Base-by-base conservation (phyloP, 2,113 vertebrate species). In the Carassius carassius region DNA sequence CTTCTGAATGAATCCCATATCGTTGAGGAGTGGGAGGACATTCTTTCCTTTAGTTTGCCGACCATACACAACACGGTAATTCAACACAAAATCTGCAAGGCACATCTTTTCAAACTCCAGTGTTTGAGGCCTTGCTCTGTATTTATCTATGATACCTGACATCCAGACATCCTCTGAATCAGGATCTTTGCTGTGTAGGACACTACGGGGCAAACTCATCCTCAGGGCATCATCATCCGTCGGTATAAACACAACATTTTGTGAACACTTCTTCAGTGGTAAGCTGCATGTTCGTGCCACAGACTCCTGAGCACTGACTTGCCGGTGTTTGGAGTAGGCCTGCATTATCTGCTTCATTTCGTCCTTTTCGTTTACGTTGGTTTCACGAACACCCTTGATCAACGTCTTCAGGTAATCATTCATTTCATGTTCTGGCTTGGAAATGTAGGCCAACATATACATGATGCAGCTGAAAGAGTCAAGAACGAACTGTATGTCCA, bases 361-460 rank as follows among this genome's bases (percentile, higher is more conserved):
- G 2, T 69, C 29, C 4, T 69, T 5, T 4, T 69, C 29, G 4
- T 35, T 69, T 2, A 69, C 14, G 6, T 35, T 8, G 3, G 29
- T 19, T 35, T 35, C 6, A 69, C 16, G 6, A 2, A 35, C 65
- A 32, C 6, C 65, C 25, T 69, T 69, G 67, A n/a, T n/a, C n/a
- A n/a, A n/a, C n/a, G n/a, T n/a, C n/a, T n/a, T n/a, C n/a, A n/a
- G n/a, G n/a, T n/a, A n/a, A n/a, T n/a, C n/a, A n/a, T 17, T 80
- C 23, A 80, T 80, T 25, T 85, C 77, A 23, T 80, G 77, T 6
- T 85, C 77, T 25, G 32, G 47, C 16, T 85, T 80, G 3, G 51
- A 79, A 29, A 85, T 85, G 11, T 73, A 79, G 0, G 77, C 80
- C 3, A 85, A 11, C 32, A 78, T 85, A 67, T 85, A 85, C 51